These are phyloP conservation scores for Cyprinodon variegatus DNA, from an alignment of 2,113 vertebrate genomes.

Conservation along the genomic window DNA sequence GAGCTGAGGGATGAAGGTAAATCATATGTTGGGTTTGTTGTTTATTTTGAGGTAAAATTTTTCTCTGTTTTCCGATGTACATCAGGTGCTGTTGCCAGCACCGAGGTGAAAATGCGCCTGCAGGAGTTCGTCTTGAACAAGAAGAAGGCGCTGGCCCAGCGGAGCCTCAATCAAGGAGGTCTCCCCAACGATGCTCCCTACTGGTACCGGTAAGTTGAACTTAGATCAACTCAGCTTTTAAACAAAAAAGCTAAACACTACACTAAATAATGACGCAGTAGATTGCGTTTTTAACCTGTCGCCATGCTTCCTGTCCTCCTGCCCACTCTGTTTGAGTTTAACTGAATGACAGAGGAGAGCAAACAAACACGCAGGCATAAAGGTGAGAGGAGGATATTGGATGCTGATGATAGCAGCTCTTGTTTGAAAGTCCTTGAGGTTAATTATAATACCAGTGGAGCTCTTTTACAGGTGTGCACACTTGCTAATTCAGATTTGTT, in stretches of 20 bases:
- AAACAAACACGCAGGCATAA: constrained; percentile 30
- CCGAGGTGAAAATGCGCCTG: constrained; percentile 97
- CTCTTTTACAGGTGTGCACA: constrained; percentile 45
- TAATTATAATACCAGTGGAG: constrained; percentile 39
- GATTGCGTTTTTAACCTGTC: constrained; percentile 44
- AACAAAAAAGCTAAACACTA: background rate
- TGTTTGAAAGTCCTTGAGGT: constrained; percentile 34
- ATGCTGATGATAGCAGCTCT: constrained; percentile 57
- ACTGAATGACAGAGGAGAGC: constrained; percentile 31
- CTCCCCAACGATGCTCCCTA: constrained; percentile 92
- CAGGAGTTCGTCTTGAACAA: constrained; percentile 99
- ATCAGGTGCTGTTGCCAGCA: constrained; percentile 95
- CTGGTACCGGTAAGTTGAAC: constrained; percentile 91
- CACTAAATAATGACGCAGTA: constrained; percentile 42
- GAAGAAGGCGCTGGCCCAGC: constrained; percentile 96
- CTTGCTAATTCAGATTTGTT: constrained; percentile 19
- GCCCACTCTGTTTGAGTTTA: constrained; percentile 33
- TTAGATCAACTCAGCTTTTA: background rate
- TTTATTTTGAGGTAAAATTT: background rate
- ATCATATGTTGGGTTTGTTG: background rate
- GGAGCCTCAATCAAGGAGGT: constrained; percentile 92
- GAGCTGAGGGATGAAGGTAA: no score
- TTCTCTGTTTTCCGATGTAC: background rate
- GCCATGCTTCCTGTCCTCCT: constrained; percentile 31
- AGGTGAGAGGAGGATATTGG: constrained; percentile 58